Conservation (phyloP, 2,888 invertebrate genomes). For the Mechanitis messenoides region DNA sequence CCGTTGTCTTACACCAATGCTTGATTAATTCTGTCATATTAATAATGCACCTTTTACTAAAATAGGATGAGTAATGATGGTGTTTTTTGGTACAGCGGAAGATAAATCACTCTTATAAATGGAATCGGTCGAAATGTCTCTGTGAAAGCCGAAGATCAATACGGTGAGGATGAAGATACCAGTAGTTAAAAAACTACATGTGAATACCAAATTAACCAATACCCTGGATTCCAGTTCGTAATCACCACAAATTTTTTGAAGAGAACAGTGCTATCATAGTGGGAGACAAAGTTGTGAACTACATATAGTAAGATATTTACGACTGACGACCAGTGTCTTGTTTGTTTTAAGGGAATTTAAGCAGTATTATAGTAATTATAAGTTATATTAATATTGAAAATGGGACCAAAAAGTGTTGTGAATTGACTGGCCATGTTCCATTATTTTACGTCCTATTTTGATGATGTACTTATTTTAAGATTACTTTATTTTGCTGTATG, state of each 20-base stretch:
- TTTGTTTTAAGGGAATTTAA: conserved; percentile 44
- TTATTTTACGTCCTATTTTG: conserved; percentile 17
- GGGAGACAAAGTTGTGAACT: conserved; percentile 27
- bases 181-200: not conserved
- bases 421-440: conserved; percentile 35
- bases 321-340: conserved; percentile 54
- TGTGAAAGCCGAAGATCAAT: conserved; percentile 48
- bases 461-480: conserved; percentile 10
- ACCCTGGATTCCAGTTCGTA: no score
- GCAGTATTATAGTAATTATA: conserved; percentile 63
- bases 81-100: conserved; percentile 62
- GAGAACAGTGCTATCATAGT: conserved; percentile 21
- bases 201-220: not conserved
- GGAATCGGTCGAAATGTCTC: conserved; percentile 67
- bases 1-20: conserved; percentile 60
- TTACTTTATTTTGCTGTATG: not conserved
- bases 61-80: conserved; percentile 32
- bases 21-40: conserved; percentile 28
- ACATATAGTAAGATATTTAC: conserved; percentile 24
- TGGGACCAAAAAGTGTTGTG: conserved; percentile 71
- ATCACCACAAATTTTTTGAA: not conserved
- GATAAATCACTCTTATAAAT: conserved; percentile 62
- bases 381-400: conserved; percentile 47
- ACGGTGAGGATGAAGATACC: conserved; percentile 21
- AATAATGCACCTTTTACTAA: conserved; percentile 2